Evolutionary conservation across 2,113 vertebrate species (phyloP).

Genomic region (Carettochelys insculpta): DNA sequence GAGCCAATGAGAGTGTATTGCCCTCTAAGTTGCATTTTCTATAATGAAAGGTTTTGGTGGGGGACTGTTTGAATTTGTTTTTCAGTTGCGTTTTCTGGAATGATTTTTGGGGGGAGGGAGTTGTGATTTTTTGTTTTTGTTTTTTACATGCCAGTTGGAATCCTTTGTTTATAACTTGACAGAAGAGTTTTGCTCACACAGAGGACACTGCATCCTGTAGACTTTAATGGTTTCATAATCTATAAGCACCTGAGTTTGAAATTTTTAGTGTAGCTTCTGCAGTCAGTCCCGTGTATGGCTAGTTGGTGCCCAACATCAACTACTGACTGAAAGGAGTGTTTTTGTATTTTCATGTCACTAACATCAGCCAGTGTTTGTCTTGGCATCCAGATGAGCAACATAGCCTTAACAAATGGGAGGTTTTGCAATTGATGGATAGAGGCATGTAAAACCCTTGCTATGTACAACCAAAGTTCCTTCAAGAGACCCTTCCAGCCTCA

Average conservation of each 20-base stretch:
- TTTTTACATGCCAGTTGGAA: neutral
- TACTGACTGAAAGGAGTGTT: neutral
- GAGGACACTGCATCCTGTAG: fast-evolving
- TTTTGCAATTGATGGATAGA: neutral
- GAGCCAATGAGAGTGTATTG: constrained; percentile 77
- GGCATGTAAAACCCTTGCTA: constrained; percentile 3
- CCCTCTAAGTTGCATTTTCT: constrained; percentile 28
- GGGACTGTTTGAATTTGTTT: constrained; percentile 36
- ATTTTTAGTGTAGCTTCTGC: neutral
- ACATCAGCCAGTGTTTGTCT: neutral
- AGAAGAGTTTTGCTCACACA: neutral
- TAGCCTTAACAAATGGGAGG: neutral
- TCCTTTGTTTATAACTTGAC: neutral
- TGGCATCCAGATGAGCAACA: neutral
- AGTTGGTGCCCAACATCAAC: neutral
- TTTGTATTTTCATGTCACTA: fast-evolving
- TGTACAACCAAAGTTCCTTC: constrained; percentile 76
- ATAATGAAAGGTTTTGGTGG: neutral
- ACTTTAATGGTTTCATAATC: neutral
- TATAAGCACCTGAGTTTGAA: neutral
- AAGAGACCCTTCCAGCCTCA: constrained; percentile 53
- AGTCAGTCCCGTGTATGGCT: neutral
- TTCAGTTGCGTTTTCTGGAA: neutral
- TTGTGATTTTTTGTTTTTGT: neutral
- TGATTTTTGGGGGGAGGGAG: neutral